A percentile compares a stretch with the other conserved stretches of the same genome.
These are phyloP conservation scores for Caenorhabditis sinica DNA, from an alignment of 2,888 invertebrate genomes.

Conservation along the genomic window DNA sequence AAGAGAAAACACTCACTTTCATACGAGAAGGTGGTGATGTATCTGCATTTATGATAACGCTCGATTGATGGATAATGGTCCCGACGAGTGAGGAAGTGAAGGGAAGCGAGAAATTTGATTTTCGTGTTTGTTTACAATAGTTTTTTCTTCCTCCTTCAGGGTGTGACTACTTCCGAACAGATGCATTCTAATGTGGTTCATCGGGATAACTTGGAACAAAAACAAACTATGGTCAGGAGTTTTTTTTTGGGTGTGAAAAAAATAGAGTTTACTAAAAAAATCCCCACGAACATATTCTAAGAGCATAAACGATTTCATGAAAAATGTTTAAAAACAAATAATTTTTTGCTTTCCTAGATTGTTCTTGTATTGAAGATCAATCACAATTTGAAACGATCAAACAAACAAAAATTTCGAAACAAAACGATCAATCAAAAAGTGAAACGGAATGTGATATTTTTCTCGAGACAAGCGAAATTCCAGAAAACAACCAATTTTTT, in stretches of 20 bases:
- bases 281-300: background rate
- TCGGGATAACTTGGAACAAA: constrained; percentile 22
- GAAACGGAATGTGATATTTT: constrained; percentile 19
- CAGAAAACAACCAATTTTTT: constrained; percentile 3
- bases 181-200: constrained; percentile 56
- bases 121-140: constrained; percentile 56
- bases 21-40: constrained; percentile 39
- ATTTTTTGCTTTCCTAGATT: background rate
- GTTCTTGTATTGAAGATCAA: background rate
- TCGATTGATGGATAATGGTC: constrained; percentile 61
- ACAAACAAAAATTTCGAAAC: constrained; percentile 25
- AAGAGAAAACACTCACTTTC: constrained; percentile 3
- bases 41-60: constrained; percentile 55
- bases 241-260: background rate
- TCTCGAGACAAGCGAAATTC: background rate
- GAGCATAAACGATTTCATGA: no score
- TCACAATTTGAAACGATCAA: constrained; percentile 17
- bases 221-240: constrained; percentile 14
- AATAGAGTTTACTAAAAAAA: background rate
- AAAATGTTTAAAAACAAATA: no score
- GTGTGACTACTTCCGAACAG: constrained; percentile 9
- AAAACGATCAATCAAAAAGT: constrained; percentile 32
- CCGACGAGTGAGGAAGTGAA: constrained; percentile 17
- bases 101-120: constrained; percentile 56
- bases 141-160: constrained; percentile 16